These are phyloP conservation scores for Myopa testacea DNA, from an alignment of 2,888 invertebrate genomes.

Conservation along the genomic window DNA sequence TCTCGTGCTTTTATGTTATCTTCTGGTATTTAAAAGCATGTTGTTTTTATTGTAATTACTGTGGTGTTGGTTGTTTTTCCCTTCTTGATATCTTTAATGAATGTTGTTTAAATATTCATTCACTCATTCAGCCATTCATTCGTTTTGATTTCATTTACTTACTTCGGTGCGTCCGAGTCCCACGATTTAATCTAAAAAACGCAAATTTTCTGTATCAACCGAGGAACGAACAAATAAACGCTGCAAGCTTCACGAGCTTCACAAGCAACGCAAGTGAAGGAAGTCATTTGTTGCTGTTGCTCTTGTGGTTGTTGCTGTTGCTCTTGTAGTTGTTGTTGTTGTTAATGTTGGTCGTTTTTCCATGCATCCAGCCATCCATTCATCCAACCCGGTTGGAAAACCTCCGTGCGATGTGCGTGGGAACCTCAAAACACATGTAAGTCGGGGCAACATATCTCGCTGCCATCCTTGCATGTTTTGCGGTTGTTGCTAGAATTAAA, in stretches of 20 bases:
- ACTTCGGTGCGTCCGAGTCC: constrained; percentile 57
- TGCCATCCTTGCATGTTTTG: constrained; percentile 35
- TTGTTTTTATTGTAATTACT: not conserved
- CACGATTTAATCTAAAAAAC: constrained; percentile 60
- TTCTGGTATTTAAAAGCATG: not conserved
- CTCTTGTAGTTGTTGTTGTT: constrained; percentile 29
- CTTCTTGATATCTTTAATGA: not conserved
- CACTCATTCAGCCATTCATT: too few species aligned
- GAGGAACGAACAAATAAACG: not conserved
- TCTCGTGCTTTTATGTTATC: not conserved
- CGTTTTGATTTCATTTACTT: not conserved
- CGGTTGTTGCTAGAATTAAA: constrained; percentile 33
- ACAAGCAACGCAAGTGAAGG: not conserved
- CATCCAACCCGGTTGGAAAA: not conserved
- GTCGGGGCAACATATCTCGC: not conserved
- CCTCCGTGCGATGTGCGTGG: constrained; percentile 10
- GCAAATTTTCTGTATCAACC: constrained; percentile 52
- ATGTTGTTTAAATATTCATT: constrained; percentile 23
- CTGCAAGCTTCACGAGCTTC: too few species aligned
- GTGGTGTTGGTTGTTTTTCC: not conserved
- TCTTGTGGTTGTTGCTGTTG: constrained; percentile 18
- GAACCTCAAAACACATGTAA: constrained; percentile 5
- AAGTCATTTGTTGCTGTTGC: constrained; percentile 15
- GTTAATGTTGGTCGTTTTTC: too few species aligned
- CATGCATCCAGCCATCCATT: constrained; percentile 27